Conservation (phyloP, 2,797 vertebrate species). For the Remorina albescens region DNA sequence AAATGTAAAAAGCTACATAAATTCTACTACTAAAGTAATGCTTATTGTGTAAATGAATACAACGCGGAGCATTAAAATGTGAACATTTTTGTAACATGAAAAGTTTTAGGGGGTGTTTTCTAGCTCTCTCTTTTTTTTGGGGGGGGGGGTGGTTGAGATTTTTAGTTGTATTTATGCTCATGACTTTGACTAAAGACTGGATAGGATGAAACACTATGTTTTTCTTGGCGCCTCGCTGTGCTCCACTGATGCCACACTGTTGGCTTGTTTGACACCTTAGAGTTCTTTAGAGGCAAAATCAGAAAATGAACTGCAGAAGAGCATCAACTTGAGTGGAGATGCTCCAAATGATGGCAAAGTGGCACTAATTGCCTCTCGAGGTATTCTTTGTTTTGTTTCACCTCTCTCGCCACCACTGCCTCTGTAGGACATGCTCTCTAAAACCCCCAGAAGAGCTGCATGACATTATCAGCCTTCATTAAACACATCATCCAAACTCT, state of each 20-base stretch:
- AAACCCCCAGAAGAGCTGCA: conserved; percentile 42
- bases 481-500: conserved; percentile 28
- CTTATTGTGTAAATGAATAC: background rate
- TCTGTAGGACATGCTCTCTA: conserved; percentile 42
- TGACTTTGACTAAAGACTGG: conserved; percentile 2
- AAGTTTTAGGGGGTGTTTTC: conserved; percentile 10
- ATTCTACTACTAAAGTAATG: background rate
- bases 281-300: conserved; percentile 20
- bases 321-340: conserved; percentile 58
- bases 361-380: conserved; percentile 70
- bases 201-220: conserved; percentile 3
- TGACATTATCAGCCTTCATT: conserved; percentile 49
- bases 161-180: background rate
- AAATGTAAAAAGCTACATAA: background rate
- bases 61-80: background rate
- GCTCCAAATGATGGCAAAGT: conserved; percentile 66
- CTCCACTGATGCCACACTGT: background rate
- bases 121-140: background rate
- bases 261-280: conserved; percentile 22
- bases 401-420: conserved; percentile 39
- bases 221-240: background rate
- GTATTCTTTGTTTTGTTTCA: conserved; percentile 65
- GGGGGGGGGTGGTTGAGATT: too few relatives aligned
- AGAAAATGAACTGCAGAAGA: conserved; percentile 52
- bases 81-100: background rate